Conservation (phyloP, 2,113 vertebrate genomes). For the Pelusios castaneus region DNA sequence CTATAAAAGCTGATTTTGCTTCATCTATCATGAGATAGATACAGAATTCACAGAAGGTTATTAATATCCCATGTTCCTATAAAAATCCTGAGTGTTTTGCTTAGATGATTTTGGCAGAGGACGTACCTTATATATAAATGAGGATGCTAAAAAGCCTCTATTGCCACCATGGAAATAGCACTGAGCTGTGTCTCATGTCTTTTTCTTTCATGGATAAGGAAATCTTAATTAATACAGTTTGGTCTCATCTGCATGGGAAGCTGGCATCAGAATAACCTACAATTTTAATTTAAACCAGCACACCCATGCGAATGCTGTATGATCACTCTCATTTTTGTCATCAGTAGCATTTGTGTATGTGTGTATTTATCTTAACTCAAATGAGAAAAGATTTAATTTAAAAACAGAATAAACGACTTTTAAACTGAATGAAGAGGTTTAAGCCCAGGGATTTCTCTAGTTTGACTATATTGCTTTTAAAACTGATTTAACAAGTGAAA, state of each 20-base stretch:
- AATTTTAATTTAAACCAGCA: not conserved
- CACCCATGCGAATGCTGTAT: not conserved
- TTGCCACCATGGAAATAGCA: not conserved
- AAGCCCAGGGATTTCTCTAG: accelerated
- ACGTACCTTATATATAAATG: constrained; percentile 30
- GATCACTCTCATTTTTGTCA: not conserved
- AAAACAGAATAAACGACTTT: not conserved
- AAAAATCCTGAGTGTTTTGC: constrained; percentile 19
- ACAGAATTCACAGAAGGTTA: not conserved
- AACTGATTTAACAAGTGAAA: not conserved
- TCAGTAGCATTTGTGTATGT: not conserved
- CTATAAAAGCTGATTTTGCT: not conserved
- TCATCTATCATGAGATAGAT: not conserved
- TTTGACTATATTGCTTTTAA: not conserved
- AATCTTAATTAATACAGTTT: not conserved
- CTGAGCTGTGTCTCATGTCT: not conserved
- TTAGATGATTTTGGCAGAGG: not conserved
- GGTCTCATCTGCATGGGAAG: not conserved
- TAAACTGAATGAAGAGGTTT: not conserved
- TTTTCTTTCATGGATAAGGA: not conserved
- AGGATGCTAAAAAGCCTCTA: constrained; percentile 16
- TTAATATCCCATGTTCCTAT: not conserved
- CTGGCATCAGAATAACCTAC: accelerated
- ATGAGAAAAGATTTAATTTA: not conserved
- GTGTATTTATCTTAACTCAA: not conserved